phyloP scores from a whole-genome alignment of 2,113 vertebrate species.

The Micronycteris hirsuta region DNA sequence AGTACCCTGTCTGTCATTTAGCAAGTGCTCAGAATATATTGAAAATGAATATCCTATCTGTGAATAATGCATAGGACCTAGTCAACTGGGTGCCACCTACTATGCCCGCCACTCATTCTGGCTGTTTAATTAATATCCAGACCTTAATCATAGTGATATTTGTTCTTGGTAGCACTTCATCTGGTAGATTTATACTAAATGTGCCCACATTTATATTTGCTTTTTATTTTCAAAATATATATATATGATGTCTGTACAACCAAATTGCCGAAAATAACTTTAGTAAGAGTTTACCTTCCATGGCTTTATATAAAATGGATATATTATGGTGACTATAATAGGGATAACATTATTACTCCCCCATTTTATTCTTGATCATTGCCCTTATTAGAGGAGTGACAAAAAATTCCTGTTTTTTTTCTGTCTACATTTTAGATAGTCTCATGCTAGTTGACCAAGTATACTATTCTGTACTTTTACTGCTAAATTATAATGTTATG shows the following conservation, averaged over 20 bases:
- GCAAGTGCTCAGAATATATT: neutral
- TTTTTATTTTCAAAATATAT: neutral
- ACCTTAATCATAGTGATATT: neutral
- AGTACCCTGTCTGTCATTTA: neutral
- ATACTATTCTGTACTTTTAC: neutral
- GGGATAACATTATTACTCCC: neutral
- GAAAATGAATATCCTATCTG: constrained; percentile 17
- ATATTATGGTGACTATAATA: neutral
- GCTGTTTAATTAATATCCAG: neutral
- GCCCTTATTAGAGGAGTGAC: neutral
- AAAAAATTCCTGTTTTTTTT: neutral
- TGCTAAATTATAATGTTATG: neutral
- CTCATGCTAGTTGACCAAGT: neutral
- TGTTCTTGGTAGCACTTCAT: neutral
- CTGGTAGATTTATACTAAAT: neutral
- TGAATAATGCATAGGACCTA: neutral
- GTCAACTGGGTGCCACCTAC: neutral
- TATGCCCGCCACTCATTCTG: neutral
- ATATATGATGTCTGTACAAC: neutral
- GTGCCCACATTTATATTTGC: neutral
- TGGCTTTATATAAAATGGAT: neutral
- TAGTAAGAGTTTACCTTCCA: neutral
- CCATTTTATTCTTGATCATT: neutral
- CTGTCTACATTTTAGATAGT: neutral
- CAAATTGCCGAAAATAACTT: neutral